Conservation (phyloP, 2,888 invertebrate species). For the Hypercompe scribonia region DNA sequence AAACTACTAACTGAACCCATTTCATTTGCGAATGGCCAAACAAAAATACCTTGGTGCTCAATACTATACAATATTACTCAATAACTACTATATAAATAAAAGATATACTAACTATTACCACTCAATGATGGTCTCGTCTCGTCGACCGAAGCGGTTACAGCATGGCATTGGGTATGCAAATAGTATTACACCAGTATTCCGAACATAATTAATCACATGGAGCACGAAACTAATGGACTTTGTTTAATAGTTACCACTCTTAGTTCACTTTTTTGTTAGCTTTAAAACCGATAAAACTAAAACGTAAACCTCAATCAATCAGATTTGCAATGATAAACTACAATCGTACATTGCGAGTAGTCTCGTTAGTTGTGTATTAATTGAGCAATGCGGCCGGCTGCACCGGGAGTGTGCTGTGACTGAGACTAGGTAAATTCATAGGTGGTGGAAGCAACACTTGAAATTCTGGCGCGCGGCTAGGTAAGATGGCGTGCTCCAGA, state of each 20-base stretch:
- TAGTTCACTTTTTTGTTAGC: constrained; percentile 38
- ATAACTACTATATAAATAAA: constrained; percentile 16
- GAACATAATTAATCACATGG: constrained; percentile 52
- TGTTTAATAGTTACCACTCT: constrained; percentile 35
- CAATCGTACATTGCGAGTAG: constrained; percentile 26
- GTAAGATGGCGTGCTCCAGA: constrained; percentile 85
- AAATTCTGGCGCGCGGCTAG: constrained; percentile 85
- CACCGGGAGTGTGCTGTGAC: constrained; percentile 77
- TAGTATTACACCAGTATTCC: constrained; percentile 42
- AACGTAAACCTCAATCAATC: constrained; percentile 9
- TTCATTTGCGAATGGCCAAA: no score
- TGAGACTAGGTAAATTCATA: constrained; percentile 83
- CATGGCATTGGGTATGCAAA: constrained; percentile 45
- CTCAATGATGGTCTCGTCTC: constrained; percentile 32
- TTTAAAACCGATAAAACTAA: constrained; percentile 30
- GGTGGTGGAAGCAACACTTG: constrained; percentile 84
- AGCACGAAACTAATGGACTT: constrained; percentile 35
- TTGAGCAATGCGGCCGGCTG: constrained; percentile 78
- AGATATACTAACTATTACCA: constrained; percentile 21
- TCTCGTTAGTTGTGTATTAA: constrained; percentile 49
- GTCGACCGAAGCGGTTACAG: constrained; percentile 33
- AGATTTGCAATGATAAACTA: constrained; percentile 23
- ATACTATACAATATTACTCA: background rate
- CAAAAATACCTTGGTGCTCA: background rate
- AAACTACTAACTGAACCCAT: no score